Evolutionary conservation across 2,797 vertebrate species (phyloP), one percentile per base, ranked within the genome.

Genomic region (Fistularia commersonii): DNA sequence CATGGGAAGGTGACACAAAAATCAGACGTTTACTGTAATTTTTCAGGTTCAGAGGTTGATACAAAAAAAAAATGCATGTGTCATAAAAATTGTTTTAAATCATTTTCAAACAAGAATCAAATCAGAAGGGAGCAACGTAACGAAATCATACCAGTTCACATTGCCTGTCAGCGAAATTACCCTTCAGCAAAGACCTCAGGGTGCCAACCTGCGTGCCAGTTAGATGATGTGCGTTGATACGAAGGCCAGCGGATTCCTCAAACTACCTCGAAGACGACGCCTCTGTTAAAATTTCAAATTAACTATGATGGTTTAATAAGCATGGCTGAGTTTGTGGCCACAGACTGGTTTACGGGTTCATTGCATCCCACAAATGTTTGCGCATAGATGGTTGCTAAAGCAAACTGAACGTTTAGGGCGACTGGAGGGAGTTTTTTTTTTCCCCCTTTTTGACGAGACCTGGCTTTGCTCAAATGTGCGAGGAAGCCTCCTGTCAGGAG

Each of bases 301-400:
- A 72, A 65, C 12, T 0, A 6, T 65, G 66, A 72, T 54, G 66
- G 46, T 72, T 79, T 80, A 68, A 80, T 59, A 66, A 69, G 63
- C 33, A 13, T 15, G 54, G 11, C 64, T 66, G 69, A 57, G 66
- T 59, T 60, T 67, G 48, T 48, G 45, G 51, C 38, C 1, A 49
- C 62, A 51, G 67, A 12, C 61, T 48, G 40, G 36, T 80, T 83
- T 79, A 79, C 66, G 54, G 59, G 59, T 48, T 54, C 45, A 72
- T 69, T 60, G 64, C 64, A 75, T 70, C 45, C 60, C 77, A 67
- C 64, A 73, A 70, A 54, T 64, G 69, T 68, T 72, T 83, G 54
- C 57, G 54, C 66, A 50, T 58, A 62, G 41, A 57, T 51, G 58
- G 76, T 85, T 85, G 75, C 72, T 84, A 82, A 73, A 81, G 69